Conservation (phyloP, 2,797 vertebrate species). For the Acipenser ruthenus region DNA sequence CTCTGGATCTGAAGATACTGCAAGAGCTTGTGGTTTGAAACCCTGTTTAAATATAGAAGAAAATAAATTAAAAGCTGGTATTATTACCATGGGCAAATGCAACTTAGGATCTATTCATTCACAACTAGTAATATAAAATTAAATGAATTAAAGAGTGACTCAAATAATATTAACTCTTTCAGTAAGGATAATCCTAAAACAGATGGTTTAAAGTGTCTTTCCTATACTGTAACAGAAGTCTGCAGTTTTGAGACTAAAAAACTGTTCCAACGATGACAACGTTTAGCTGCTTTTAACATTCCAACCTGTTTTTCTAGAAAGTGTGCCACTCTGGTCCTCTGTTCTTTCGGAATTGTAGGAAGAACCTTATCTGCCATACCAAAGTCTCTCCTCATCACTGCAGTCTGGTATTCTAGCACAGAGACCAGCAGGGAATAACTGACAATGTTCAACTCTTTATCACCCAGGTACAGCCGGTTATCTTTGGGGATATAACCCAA, state of each 20-base stretch:
- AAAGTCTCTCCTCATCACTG: constrained; percentile 96
- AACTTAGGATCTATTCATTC: too few species aligned
- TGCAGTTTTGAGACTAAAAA: too few species aligned
- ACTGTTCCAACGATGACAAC: too few species aligned
- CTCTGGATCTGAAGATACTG: constrained; percentile 95
- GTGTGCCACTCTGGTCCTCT: constrained; percentile 93
- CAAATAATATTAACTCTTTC: too few species aligned
- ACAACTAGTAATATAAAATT: too few species aligned
- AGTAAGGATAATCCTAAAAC: too few species aligned
- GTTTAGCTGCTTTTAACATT: too few species aligned
- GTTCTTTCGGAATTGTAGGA: constrained; percentile 95
- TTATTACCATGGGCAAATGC: too few species aligned
- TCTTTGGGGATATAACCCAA: constrained; percentile 98
- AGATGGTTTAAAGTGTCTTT: too few species aligned
- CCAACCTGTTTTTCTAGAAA: constrained; percentile 94
- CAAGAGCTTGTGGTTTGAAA: constrained; percentile 95
- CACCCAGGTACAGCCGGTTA: constrained; percentile 90
- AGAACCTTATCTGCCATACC: constrained; percentile 95
- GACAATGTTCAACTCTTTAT: constrained; percentile 96
- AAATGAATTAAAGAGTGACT: too few species aligned
- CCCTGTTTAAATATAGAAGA: constrained; percentile 56
- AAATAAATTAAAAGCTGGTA: too few species aligned
- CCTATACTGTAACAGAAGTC: too few species aligned
- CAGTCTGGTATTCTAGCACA: constrained; percentile 94
- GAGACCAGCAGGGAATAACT: constrained; percentile 94